Percentiles rank a stretch among this genome's conserved stretches.
phyloP scores from a whole-genome alignment of 2,113 vertebrate species.

The Heliornis fulica region DNA sequence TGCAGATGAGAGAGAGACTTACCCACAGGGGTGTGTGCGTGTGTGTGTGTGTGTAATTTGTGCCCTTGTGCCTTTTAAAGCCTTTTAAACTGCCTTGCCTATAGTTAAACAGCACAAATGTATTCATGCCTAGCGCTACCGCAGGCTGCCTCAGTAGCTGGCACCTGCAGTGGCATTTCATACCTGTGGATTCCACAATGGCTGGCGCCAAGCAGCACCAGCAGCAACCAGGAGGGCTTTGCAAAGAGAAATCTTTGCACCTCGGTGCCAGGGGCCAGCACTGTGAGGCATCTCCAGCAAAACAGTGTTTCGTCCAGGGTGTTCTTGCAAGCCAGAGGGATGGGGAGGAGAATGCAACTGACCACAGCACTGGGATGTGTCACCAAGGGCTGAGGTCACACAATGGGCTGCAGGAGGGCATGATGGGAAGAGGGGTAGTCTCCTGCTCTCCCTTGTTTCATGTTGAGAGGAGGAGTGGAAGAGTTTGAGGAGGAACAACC shows the following conservation, averaged over 20 bases:
- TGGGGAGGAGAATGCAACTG: neutral
- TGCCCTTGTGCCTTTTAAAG: neutral
- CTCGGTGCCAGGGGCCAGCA: no score
- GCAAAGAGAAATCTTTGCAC: no score
- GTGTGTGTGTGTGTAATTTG: neutral
- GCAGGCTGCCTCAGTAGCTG: neutral
- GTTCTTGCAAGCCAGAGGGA: accelerated
- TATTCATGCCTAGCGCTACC: neutral
- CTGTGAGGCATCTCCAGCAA: neutral
- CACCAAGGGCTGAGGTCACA: neutral
- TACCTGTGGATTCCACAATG: accelerated
- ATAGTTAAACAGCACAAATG: neutral
- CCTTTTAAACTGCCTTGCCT: neutral
- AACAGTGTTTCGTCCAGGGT: neutral
- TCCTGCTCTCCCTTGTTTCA: neutral
- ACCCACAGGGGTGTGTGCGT: neutral
- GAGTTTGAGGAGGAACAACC: neutral
- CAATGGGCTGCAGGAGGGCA: neutral
- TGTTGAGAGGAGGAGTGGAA: accelerated
- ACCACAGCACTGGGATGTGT: accelerated
- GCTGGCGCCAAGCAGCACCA: neutral
- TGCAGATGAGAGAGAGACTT: neutral
- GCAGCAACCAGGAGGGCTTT: neutral
- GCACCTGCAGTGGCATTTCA: accelerated
- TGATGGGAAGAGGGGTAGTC: neutral